Conservation (phyloP, 2,113 vertebrate species). For the Arothron firmamentum region DNA sequence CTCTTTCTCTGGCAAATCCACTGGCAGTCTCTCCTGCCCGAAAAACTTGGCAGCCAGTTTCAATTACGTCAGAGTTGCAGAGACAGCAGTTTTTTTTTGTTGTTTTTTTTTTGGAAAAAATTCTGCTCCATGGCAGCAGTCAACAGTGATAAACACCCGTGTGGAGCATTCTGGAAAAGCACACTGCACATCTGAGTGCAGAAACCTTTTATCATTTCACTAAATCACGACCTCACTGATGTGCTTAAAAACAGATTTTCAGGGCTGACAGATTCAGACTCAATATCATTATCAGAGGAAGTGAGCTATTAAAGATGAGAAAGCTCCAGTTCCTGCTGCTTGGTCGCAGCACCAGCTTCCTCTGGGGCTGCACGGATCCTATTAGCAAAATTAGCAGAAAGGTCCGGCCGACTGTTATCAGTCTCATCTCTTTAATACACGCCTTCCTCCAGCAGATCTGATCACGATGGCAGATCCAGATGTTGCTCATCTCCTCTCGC, state of each 20-base stretch:
- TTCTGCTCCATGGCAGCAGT: slow-evolving; percentile 24
- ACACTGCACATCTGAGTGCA: slow-evolving; percentile 16
- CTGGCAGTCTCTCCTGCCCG: slow-evolving; percentile 14
- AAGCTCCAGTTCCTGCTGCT: slow-evolving; percentile 40
- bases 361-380: slow-evolving; percentile 48
- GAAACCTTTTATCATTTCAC: slow-evolving; percentile 2
- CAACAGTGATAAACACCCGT: slow-evolving; percentile 11
- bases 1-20: slow-evolving; percentile 9
- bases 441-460: slow-evolving; percentile 22
- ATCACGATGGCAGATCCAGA: not conserved
- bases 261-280: slow-evolving; percentile 4
- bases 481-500: not conserved
- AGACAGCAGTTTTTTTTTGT: slow-evolving; percentile 28
- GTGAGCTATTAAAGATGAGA: slow-evolving; percentile 35
- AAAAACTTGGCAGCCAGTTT: slow-evolving; percentile 24
- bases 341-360: slow-evolving; percentile 49
- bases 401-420: slow-evolving; percentile 44
- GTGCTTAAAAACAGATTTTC: not conserved
- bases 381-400: slow-evolving; percentile 37
- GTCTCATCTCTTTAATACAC: slow-evolving; percentile 46
- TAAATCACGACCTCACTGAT: not conserved
- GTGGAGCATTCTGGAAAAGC: slow-evolving; percentile 22
- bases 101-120: not conserved
- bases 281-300: slow-evolving; percentile 45
- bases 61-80: slow-evolving; percentile 33